Evolutionary conservation across 2,888 invertebrate genomes (phyloP), one percentile per base, ranked within the genome.

Genomic region (Fragum fragum): DNA sequence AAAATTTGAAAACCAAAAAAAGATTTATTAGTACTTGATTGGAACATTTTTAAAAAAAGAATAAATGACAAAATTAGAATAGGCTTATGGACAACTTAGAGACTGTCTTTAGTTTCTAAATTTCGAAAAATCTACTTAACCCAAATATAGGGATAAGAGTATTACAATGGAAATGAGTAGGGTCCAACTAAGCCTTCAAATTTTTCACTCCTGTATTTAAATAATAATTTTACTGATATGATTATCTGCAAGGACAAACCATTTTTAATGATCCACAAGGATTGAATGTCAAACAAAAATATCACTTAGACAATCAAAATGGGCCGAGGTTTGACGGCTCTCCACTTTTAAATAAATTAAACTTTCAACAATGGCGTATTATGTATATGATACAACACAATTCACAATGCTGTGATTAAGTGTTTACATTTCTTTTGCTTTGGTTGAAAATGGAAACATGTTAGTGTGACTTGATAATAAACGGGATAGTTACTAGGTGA

Each of bases 221-320:
- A 47, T 47, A 47, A 47, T 47, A 47, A 47, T 47, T 47, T n/a
- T 47, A 47, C 47, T 47, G 76, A 81, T 79, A 85, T 61, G 68
- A 74, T 74, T 73, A 79, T 74, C 66, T 23, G 61, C 84, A 85
- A 85, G 84, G 84, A 69, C 81, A 73, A 75, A 69, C 39, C 57
- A 72, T 72, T 72, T 55, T 57, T 59, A 72, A 55, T 75, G 36
- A 36, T 57, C 39, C 6, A 16, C 21, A 29, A 42, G 23, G 75
- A 68, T 75, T 68, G 68, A 59, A 73, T 73, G 32, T 66, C 66
- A 36, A 32, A 72, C 72, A 72, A 57, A 63, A 74, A 81, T 79
- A 69, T 84, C 80, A 47, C 53, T 66, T 61, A 76, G 79, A 81
- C 79, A 82, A 79, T 82, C 63, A 68, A 79, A 82, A 76, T 57